Percentiles rank a stretch among this genome's conserved stretches.
These are phyloP conservation scores for Peromyscus polionotus DNA, from an alignment of 2,113 vertebrate genomes.

Conservation along the genomic window DNA sequence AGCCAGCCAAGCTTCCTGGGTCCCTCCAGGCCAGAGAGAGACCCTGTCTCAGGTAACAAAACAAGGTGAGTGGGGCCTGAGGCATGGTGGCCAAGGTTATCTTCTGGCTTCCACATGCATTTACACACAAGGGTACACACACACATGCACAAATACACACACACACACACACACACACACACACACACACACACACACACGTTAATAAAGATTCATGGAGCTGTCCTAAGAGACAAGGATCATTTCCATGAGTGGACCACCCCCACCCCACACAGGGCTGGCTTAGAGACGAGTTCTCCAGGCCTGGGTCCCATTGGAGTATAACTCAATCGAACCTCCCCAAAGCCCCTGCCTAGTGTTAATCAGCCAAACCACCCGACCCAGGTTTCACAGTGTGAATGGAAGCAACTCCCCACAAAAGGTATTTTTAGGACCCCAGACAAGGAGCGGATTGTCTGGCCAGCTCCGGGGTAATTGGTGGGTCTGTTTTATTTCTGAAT, in stretches of 20 bases:
- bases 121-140: background rate
- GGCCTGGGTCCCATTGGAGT: background rate
- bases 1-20: background rate
- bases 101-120: background rate
- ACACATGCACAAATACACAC: background rate
- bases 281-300: rapidly evolving
- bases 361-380: background rate
- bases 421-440: conserved; percentile 79
- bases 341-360: background rate
- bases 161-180: background rate
- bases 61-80: background rate
- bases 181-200: background rate
- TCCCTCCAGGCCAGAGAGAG: background rate
- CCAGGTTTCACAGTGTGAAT: background rate
- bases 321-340: background rate
- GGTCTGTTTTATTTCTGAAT: conserved; percentile 87
- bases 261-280: background rate
- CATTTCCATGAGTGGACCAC: background rate
- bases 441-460: conserved; percentile 82
- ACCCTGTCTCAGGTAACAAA: background rate
- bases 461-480: conserved; percentile 67
- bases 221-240: background rate
- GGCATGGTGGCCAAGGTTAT: background rate
- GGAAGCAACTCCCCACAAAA: conserved; percentile 48
- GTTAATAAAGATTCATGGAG: background rate